Evolutionary conservation across 1,140 invertebrate genomes (phyloP).

Genomic region (Bombus pascuorum): DNA sequence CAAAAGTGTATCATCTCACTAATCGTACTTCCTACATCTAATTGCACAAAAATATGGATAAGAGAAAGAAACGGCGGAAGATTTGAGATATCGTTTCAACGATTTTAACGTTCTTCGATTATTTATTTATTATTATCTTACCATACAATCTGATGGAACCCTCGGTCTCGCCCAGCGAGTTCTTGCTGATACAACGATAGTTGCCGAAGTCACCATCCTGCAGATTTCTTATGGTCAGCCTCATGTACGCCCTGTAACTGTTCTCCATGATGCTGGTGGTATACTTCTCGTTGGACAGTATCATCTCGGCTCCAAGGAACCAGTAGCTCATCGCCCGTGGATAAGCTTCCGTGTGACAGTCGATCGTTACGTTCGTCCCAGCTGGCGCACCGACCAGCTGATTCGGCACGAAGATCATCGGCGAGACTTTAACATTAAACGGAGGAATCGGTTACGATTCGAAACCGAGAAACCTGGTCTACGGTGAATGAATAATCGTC

Average conservation of each 20-base stretch:
- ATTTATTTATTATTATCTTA: slow-evolving; percentile 82
- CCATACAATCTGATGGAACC: slow-evolving; percentile 95
- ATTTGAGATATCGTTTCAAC: no score
- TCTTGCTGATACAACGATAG: slow-evolving; percentile 95
- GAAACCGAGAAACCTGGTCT: not conserved
- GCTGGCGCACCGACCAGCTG: slow-evolving; percentile 94
- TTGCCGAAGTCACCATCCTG: slow-evolving; percentile 91
- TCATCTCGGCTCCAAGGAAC: slow-evolving; percentile 93
- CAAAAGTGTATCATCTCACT: no score
- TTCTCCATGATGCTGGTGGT: slow-evolving; percentile 90
- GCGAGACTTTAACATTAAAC: slow-evolving; percentile 87
- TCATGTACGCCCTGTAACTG: slow-evolving; percentile 93
- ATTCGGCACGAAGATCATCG: slow-evolving; percentile 96
- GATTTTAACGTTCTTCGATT: no score
- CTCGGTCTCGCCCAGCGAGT: slow-evolving; percentile 96
- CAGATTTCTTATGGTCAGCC: slow-evolving; percentile 91
- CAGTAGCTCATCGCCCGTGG: slow-evolving; percentile 96
- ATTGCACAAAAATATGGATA: not conserved
- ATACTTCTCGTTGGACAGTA: slow-evolving; percentile 92
- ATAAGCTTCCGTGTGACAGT: slow-evolving; percentile 96
- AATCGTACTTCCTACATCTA: no score
- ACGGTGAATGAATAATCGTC: not conserved
- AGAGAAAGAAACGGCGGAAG: not conserved
- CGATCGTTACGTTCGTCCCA: slow-evolving; percentile 94
- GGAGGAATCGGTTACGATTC: not conserved